These are phyloP conservation scores for Dolichomitus sp. DNA, from an alignment of 2,888 invertebrate genomes.

Conservation along the genomic window DNA sequence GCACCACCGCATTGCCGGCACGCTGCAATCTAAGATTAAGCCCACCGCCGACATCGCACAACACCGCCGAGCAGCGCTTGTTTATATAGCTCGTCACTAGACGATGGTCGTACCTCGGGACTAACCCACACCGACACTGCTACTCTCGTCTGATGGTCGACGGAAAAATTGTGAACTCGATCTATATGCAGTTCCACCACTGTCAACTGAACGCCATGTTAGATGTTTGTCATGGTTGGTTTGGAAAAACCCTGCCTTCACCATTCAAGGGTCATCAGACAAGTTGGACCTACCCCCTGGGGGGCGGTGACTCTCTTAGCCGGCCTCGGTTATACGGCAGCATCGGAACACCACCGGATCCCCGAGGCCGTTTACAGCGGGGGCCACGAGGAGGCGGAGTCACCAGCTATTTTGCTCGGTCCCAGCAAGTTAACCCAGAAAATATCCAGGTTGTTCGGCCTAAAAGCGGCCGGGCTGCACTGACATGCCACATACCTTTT, in stretches of 20 bases:
- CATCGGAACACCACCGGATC: background rate
- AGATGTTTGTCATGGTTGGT: background rate
- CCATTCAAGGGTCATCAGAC: slow-evolving; percentile 1
- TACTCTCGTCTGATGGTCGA: background rate
- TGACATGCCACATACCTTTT: background rate
- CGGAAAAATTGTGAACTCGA: background rate
- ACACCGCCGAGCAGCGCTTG: no score
- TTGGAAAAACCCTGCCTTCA: slow-evolving; percentile 10
- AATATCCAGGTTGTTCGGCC: background rate
- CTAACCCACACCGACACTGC: background rate
- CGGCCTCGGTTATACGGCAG: background rate
- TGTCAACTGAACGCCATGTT: background rate
- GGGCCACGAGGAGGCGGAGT: no score
- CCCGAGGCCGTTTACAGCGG: no score
- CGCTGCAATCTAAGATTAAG: background rate
- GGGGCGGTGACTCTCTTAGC: no score
- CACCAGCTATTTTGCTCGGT: no score
- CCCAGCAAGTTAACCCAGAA: no score
- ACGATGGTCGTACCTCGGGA: background rate
- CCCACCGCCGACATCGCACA: background rate
- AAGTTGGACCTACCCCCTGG: no score
- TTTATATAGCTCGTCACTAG: background rate
- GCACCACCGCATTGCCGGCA: background rate
- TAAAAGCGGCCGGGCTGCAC: background rate
- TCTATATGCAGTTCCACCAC: background rate